A percentile compares a stretch with the other conserved stretches of the same genome.
Evolutionary conservation across 2,888 invertebrate species (phyloP).

Genomic region (Caenorhabditis drosophilae): DNA sequence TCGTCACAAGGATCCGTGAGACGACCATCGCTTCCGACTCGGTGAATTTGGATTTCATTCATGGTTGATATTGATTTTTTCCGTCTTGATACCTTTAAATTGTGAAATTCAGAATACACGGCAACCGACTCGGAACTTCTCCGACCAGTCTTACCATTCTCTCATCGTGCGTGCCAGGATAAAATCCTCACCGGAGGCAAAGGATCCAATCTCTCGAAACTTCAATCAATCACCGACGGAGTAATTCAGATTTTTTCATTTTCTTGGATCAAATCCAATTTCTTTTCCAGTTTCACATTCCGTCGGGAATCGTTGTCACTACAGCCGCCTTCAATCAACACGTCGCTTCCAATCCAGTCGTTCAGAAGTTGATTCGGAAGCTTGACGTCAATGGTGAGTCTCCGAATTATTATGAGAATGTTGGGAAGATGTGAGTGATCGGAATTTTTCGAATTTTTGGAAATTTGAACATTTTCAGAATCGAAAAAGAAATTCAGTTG

Average conservation of each 20-base stretch:
- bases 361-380: constrained; percentile 17
- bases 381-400: constrained; percentile 12
- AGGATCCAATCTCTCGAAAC: constrained; percentile 79
- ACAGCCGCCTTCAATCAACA: constrained; percentile 49
- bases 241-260: too few species aligned
- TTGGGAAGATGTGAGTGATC: constrained; percentile 10
- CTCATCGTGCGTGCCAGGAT: constrained; percentile 61
- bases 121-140: constrained; percentile 26
- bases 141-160: constrained; percentile 45
- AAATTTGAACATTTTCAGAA: constrained; percentile 7
- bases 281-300: constrained; percentile 58
- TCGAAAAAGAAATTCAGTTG: constrained; percentile 12
- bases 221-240: constrained; percentile 71
- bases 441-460: neutral
- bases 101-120: constrained; percentile 20
- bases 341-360: constrained; percentile 27
- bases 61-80: constrained; percentile 10
- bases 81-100: neutral
- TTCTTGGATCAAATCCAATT: too few species aligned
- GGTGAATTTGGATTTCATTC: too few species aligned
- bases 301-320: constrained; percentile 57
- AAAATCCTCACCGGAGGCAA: constrained; percentile 79
- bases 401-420: constrained; percentile 15
- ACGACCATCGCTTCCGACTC: too few species aligned
- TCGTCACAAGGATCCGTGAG: constrained; percentile 20